These are phyloP conservation scores for Tribolium castaneum DNA, from an alignment of 1,140 invertebrate species.

Conservation along the genomic window DNA sequence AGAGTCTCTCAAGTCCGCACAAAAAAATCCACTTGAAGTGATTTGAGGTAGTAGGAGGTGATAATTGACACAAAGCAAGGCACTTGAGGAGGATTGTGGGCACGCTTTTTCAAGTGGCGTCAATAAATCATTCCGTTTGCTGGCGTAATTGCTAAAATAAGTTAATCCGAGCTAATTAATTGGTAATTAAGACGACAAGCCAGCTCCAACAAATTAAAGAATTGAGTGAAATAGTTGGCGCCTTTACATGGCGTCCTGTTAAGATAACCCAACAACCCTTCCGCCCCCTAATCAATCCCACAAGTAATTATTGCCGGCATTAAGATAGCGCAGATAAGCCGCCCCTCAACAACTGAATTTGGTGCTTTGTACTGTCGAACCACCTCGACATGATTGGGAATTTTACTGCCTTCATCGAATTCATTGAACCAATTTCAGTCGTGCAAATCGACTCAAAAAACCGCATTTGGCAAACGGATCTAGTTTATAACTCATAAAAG, in stretches of 20 bases:
- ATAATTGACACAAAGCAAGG: slow-evolving; percentile 13
- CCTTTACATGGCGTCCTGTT: slow-evolving; percentile 41
- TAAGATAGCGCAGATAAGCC: slow-evolving; percentile 39
- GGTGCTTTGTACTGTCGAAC: slow-evolving; percentile 10
- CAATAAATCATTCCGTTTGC: background rate
- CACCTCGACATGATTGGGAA: slow-evolving; percentile 17
- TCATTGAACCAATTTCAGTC: slow-evolving; percentile 9
- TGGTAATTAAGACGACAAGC: background rate
- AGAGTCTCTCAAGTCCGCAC: background rate
- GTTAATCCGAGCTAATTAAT: slow-evolving; percentile 3
- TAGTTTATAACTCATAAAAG: background rate
- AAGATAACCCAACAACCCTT: slow-evolving; percentile 45
- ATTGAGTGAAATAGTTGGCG: slow-evolving; percentile 21
- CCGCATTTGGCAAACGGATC: slow-evolving; percentile 2
- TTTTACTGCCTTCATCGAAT: background rate
- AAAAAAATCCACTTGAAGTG: slow-evolving; percentile 2
- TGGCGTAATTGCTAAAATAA: background rate
- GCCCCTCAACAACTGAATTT: background rate
- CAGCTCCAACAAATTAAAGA: slow-evolving; percentile 7
- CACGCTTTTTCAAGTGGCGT: slow-evolving; percentile 15
- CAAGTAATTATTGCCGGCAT: slow-evolving; percentile 47
- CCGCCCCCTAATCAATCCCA: slow-evolving; percentile 28
- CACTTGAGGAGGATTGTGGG: slow-evolving; percentile 8
- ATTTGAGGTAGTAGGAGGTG: slow-evolving; percentile 4
- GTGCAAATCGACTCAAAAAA: slow-evolving; percentile 1